Base-by-base conservation (phyloP, 2,888 invertebrate species). In the Drosophila kanekoi region DNA sequence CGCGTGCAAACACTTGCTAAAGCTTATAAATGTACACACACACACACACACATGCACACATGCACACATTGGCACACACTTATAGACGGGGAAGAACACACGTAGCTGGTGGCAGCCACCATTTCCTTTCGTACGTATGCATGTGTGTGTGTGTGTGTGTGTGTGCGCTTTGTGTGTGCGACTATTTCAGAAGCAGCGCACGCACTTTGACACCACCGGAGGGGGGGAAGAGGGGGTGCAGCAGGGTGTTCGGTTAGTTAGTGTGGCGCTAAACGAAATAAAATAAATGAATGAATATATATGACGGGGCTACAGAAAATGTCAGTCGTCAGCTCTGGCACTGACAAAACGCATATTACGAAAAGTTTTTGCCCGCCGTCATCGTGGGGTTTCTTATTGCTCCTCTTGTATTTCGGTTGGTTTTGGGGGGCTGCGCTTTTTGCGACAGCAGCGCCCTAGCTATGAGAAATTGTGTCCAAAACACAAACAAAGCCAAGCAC, bases 261-360 rank as follows among this genome's bases (percentile, higher is more conserved):
- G 84, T 68, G 57, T 67, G 64, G 66, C 71, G 80, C 72, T 86
- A 83, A 83, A 80, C 80, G 84, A 75, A 86, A 81, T 77, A 80
- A 86, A 74, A 86, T 83, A 86, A 86, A 86, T 79, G 89, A 88
- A 88, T 86, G 83, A 82, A 71, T 65, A 74, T 77, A 72, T 80
- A 72, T 76, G 66, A 74, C 53, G 58, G 53, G 53, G 73, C 67
- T 47, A 70, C 33, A 58, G 43, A 70, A 67, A 77, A 64, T 86
- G 87, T 83, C 83, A 86, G 77, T 74, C 87, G 70, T 64, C 74
- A 59, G 47, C 48, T 49, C 41, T 66, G 73, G 44, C 67, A 63
- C 54, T 72, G 77, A 72, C 76, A 72, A 77, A 78, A 63, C 81
- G 83, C 83, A 82, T 64, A 35, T 67, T 58, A 53, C 61, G 61